phyloP scores from a whole-genome alignment of 1,140 invertebrate species.

The Cydia pomonella region DNA sequence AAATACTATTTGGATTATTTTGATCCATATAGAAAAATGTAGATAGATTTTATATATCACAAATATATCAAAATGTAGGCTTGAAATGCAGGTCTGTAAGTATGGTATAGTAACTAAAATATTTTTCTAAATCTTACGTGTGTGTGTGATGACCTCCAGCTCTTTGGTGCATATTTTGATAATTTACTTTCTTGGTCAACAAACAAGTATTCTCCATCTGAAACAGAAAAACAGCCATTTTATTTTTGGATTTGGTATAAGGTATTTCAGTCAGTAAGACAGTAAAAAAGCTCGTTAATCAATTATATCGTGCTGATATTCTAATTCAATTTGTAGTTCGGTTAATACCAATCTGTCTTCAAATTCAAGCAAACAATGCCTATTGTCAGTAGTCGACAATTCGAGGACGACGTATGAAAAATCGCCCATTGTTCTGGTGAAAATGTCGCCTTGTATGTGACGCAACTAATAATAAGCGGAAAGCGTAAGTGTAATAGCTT shows the following conservation, averaged over 20 bases:
- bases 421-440: slow-evolving; percentile 25
- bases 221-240: slow-evolving; percentile 69
- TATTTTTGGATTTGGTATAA: neutral
- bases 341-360: slow-evolving; percentile 10
- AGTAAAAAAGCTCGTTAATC: neutral
- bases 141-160: slow-evolving; percentile 95
- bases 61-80: slow-evolving; percentile 36
- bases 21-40: too few species aligned
- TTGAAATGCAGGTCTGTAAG: slow-evolving; percentile 2
- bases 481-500: neutral
- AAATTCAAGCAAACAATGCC: slow-evolving; percentile 22
- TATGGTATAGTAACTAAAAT: neutral
- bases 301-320: neutral
- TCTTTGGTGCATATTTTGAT: slow-evolving; percentile 97
- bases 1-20: slow-evolving; percentile 40
- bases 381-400: slow-evolving; percentile 16
- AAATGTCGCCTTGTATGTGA: slow-evolving; percentile 19
- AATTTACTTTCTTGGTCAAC: slow-evolving; percentile 96
- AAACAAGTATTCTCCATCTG: slow-evolving; percentile 97
- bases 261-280: too few species aligned
- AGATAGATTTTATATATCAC: neutral
- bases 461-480: slow-evolving; percentile 9
- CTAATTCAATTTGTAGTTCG: slow-evolving; percentile 6
- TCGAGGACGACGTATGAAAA: slow-evolving; percentile 12
- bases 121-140: slow-evolving; percentile 85